Evolutionary conservation across 2,888 invertebrate genomes (phyloP).

Genomic region (Lumbricus terrestris): DNA sequence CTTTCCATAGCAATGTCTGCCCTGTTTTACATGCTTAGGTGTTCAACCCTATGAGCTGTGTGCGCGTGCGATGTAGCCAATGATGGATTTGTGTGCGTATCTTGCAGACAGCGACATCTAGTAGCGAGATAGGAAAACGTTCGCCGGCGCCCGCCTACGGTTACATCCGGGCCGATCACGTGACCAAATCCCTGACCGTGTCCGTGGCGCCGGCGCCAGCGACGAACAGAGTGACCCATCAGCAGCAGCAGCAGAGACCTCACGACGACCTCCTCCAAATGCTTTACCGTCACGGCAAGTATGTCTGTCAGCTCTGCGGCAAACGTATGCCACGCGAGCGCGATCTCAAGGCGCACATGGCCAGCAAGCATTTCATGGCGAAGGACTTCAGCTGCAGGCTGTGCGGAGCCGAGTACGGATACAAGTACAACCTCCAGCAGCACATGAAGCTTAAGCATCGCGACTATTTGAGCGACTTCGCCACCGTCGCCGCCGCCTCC

Average conservation of each 20-base stretch:
- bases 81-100: conserved; percentile 8
- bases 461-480: neutral
- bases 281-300: conserved; percentile 14
- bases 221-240: too few species aligned
- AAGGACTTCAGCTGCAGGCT: conserved; percentile 18
- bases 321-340: conserved; percentile 20
- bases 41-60: neutral
- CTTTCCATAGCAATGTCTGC: neutral
- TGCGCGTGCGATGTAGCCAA: neutral
- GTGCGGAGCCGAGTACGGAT: conserved; percentile 22
- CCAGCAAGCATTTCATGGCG: conserved; percentile 27
- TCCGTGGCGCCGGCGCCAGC: too few species aligned
- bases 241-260: neutral
- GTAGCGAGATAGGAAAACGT: neutral
- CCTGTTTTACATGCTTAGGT: neutral
- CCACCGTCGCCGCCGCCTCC: too few species aligned
- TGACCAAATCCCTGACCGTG: neutral
- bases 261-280: neutral
- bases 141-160: neutral
- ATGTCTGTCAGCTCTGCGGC: conserved; percentile 24
- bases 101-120: neutral
- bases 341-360: conserved; percentile 26
- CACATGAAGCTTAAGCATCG: conserved; percentile 25
- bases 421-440: conserved; percentile 11
- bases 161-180: neutral